Evolutionary conservation across 2,797 vertebrate genomes (phyloP).

Genomic region (Chloroceryle amazona): DNA sequence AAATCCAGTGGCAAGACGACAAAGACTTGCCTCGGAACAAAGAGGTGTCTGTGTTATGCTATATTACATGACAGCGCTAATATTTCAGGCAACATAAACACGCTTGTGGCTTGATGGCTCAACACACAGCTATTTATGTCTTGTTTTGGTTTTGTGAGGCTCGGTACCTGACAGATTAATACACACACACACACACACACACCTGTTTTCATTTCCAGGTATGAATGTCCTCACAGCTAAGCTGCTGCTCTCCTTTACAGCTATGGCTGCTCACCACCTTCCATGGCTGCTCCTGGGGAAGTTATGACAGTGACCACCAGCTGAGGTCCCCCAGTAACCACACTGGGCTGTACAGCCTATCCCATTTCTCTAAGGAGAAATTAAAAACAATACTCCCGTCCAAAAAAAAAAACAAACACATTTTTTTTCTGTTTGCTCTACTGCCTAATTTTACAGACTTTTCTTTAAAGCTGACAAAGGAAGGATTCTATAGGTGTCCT

Average conservation of each 20-base stretch:
- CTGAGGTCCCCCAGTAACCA: neutral
- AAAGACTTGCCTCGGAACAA: neutral
- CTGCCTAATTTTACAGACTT: neutral
- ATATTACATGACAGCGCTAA: neutral
- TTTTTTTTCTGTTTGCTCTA: neutral
- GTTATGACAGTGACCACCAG: neutral
- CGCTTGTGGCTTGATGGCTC: neutral
- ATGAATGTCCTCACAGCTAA: fast-evolving
- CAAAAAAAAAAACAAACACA: neutral
- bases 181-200: neutral
- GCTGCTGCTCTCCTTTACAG: too few species aligned
- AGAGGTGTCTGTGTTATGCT: neutral
- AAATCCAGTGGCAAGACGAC: neutral
- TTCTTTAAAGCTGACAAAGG: neutral
- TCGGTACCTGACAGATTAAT: neutral
- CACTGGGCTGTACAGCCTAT: neutral
- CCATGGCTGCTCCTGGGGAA: neutral
- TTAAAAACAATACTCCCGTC: neutral
- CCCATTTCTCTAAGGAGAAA: neutral
- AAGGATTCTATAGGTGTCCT: neutral
- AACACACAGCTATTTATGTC: neutral
- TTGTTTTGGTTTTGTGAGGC: neutral
- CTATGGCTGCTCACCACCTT: fast-evolving
- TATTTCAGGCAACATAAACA: neutral
- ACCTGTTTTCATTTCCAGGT: neutral